Conservation (phyloP, 2,113 vertebrate genomes). For the Epinephelus moara region DNA sequence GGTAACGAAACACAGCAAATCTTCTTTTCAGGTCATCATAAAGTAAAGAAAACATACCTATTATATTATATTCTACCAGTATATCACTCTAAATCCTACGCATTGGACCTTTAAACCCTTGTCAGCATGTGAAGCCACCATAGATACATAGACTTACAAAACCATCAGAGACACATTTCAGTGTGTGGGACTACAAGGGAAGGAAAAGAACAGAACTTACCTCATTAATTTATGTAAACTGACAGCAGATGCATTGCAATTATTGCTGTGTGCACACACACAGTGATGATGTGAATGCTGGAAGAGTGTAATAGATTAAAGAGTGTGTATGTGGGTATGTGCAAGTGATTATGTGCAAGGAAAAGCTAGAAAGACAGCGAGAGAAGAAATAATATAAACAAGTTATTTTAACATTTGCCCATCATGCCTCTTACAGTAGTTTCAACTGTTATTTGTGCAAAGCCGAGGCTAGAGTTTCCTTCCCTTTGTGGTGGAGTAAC, state of each 20-base stretch:
- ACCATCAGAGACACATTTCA: conserved; percentile 33
- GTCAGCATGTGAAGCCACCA: conserved; percentile 41
- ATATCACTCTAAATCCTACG: too few species aligned
- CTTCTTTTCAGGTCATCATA: too few species aligned
- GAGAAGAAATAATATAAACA: conserved; percentile 22
- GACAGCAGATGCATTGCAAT: conserved; percentile 64
- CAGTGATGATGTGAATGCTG: conserved; percentile 40
- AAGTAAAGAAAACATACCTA: too few species aligned
- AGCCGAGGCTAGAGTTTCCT: conserved; percentile 46
- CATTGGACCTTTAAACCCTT: not conserved
- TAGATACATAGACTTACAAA: conserved; percentile 22
- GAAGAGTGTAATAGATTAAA: conserved; percentile 10
- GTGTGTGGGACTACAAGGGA: conserved; percentile 4
- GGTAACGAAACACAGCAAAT: too few species aligned
- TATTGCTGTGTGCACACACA: conserved; percentile 25
- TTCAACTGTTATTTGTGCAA: conserved; percentile 48
- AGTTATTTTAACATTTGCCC: conserved; percentile 46
- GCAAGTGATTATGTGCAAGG: not conserved
- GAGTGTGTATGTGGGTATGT: not conserved
- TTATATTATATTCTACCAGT: too few species aligned
- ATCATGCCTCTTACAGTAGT: conserved; percentile 20
- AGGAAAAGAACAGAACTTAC: conserved; percentile 34
- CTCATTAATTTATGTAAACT: conserved; percentile 68
- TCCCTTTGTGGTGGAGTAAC: conserved; percentile 45
- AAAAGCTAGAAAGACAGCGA: not conserved